Base-by-base conservation (phyloP, 2,113 vertebrate species). In the Meleagris gallopavo region DNA sequence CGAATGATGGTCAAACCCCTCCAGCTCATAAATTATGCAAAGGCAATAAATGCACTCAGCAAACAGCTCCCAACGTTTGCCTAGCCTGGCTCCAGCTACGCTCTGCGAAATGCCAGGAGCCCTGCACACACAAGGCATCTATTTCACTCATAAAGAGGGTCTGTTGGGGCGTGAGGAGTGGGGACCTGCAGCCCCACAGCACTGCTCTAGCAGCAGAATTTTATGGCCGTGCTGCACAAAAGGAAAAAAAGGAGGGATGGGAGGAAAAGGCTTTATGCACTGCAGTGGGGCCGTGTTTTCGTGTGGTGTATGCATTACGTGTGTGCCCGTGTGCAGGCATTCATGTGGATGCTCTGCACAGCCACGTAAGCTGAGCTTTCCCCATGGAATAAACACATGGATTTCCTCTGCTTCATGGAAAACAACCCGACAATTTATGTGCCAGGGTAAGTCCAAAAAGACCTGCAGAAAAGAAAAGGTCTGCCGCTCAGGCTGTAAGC, bases 21-120 rank as follows among this genome's bases (percentile, higher is more conserved):
- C 98, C 98, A 97, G 98, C 98, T 99, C 98, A 99, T 99, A 98
- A 98, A 99, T 99, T 98, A 99, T 99, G 98, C 98, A 99, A 98
- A 98, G 97, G 98, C 98, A 99, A 99, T 99, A 99, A 99, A 99
- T 87, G 98, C 97, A 97, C 97, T 98, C 97, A 96, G 98, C 98
- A 98, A 98, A 98, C 98, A 98, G 97, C 97, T 95, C 97, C 98
- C 11, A 79, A 80, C 12, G 65, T 96, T 97, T 96, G 96, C 97
- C 97, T 91, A 86, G 95, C 93, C 97, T 94, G 95, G 95, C 95
- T 98, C 97, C 97, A 93, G 94, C 95, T 95, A 92, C 95, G 86
- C 94, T 96, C 65, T 52, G 88, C 77, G 93, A 93, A 96, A 93
- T 96, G 96, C 96, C 97, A 96, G 97, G 87, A 97, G 96, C 90